Conservation (phyloP, 2,797 vertebrate species). For the Danio jaintianensis region DNA sequence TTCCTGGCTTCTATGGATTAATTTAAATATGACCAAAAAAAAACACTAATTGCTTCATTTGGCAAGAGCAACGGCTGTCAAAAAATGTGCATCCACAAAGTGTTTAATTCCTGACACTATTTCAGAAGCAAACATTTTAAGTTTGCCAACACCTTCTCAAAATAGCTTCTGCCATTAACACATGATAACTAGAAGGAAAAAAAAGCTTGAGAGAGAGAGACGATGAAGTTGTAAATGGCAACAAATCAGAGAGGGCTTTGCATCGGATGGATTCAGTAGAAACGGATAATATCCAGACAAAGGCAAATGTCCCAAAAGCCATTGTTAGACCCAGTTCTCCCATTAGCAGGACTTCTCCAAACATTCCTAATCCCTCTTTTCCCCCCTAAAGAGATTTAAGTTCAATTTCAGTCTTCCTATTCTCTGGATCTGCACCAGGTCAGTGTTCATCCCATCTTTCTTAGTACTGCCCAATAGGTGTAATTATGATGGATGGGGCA, state of each 20-base stretch:
- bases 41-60: slow-evolving; percentile 1
- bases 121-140: slow-evolving; percentile 1
- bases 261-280: neutral
- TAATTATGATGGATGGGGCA: slow-evolving; percentile 86
- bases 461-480: slow-evolving; percentile 72
- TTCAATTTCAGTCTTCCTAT: slow-evolving; percentile 37
- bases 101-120: neutral
- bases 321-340: slow-evolving; percentile 44
- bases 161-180: neutral
- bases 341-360: slow-evolving; percentile 42
- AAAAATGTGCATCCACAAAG: neutral
- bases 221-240: neutral
- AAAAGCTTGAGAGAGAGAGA: neutral
- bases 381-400: slow-evolving; percentile 38
- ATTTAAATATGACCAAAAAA: neutral
- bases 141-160: neutral
- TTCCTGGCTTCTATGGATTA: neutral
- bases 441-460: slow-evolving; percentile 56
- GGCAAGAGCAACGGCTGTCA: slow-evolving; percentile 2
- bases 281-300: slow-evolving; percentile 31
- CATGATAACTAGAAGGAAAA: neutral
- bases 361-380: slow-evolving; percentile 41
- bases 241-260: neutral
- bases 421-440: slow-evolving; percentile 63
- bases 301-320: slow-evolving; percentile 38